Conservation (phyloP, 1,140 invertebrate species). For the Megalopta genalis region DNA sequence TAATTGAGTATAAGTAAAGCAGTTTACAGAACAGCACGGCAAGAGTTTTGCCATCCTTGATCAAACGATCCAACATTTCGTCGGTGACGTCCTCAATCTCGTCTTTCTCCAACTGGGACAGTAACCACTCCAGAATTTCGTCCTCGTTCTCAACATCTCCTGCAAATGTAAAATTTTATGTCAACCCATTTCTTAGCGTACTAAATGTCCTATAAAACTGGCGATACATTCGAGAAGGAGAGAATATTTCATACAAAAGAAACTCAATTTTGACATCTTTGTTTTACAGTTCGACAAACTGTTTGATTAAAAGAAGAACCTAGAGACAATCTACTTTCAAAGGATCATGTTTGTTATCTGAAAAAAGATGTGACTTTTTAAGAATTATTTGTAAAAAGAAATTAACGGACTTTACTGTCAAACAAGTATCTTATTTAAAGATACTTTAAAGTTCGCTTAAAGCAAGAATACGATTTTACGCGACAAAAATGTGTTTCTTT, state of each 20-base stretch:
- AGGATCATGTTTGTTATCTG: no score
- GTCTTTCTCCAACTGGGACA: constrained; percentile 92
- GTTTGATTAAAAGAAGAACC: no score
- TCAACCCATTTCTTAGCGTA: background rate
- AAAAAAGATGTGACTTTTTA: no score
- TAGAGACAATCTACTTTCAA: no score
- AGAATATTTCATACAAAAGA: background rate
- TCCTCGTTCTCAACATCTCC: constrained; percentile 95
- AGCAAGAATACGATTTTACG: no score
- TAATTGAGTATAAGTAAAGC: background rate
- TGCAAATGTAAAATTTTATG: constrained; percentile 69
- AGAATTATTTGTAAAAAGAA: no score
- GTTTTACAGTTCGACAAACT: no score
- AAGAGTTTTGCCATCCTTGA: constrained; percentile 92
- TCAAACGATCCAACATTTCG: constrained; percentile 94
- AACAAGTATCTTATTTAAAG: no score
- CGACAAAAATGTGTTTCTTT: no score
- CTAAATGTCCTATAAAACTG: background rate
- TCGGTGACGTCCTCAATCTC: constrained; percentile 97
- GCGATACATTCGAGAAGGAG: background rate
- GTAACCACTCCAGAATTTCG: constrained; percentile 93
- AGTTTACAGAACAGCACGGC: constrained; percentile 95
- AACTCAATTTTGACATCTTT: no score
- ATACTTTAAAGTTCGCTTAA: no score
- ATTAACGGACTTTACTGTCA: no score